A percentile compares a stretch with the other conserved stretches of the same genome.
Evolutionary conservation across 2,888 invertebrate species (phyloP).

Genomic region (Ophion costatus): DNA sequence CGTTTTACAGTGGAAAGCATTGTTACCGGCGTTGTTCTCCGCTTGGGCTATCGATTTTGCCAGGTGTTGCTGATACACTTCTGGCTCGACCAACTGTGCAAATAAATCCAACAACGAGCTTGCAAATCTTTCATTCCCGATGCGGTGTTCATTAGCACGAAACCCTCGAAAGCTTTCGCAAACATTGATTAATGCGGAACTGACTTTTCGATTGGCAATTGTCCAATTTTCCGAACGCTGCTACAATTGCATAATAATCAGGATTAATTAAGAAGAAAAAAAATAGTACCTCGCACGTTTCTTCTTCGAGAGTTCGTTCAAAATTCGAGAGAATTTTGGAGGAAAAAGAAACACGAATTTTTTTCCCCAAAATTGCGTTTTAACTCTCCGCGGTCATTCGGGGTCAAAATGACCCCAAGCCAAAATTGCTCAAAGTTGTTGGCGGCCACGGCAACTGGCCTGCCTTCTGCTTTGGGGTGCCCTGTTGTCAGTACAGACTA

Average conservation of each 20-base stretch:
- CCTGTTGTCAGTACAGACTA: no score
- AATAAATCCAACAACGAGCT: conserved; percentile 35
- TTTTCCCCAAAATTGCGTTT: no score
- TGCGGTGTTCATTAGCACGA: neutral
- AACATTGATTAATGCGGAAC: neutral
- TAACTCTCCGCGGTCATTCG: no score
- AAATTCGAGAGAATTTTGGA: no score
- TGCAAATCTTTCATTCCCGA: conserved; percentile 1
- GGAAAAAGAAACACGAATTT: no score
- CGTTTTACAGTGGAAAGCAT: conserved; percentile 95
- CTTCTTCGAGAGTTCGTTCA: no score
- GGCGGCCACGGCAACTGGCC: no score
- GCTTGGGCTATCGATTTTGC: conserved; percentile 92
- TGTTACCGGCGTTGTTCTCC: conserved; percentile 90
- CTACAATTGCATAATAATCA: neutral
- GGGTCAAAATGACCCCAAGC: no score
- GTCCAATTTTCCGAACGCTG: neutral
- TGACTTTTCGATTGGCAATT: neutral
- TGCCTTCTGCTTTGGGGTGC: no score
- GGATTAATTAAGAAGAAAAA: neutral
- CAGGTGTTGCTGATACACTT: conserved; percentile 91
- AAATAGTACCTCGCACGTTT: no score
- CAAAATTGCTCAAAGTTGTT: no score
- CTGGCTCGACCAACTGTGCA: conserved; percentile 87
- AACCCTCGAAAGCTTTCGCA: neutral